Conservation (phyloP, 2,888 invertebrate genomes). For the Eupithecia dodoneata region DNA sequence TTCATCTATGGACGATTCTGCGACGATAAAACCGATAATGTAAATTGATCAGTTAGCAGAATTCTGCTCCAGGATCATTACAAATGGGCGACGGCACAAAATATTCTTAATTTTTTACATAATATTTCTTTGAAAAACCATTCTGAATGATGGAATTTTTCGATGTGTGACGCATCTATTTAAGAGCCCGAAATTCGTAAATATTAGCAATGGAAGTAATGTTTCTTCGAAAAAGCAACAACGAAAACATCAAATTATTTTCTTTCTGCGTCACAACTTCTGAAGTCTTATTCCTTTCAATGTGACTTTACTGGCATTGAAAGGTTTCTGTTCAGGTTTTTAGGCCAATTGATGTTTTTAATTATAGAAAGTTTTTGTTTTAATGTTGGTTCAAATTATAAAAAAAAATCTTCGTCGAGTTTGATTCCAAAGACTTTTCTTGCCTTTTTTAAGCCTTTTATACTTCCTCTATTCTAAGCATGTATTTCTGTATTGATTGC, state of each 20-base stretch:
- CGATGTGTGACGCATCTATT: neutral
- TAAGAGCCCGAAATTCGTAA: neutral
- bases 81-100: neutral
- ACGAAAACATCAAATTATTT: conserved; percentile 24
- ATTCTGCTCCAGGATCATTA: neutral
- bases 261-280: conserved; percentile 21
- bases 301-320: conserved; percentile 22
- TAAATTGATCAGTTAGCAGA: no score
- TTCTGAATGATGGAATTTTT: neutral
- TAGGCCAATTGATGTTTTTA: conserved; percentile 19
- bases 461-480: no score
- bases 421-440: neutral
- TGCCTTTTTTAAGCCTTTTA: neutral
- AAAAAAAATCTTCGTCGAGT: neutral
- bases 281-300: conserved; percentile 19
- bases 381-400: neutral
- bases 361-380: conserved; percentile 5
- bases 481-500: no score
- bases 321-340: conserved; percentile 20
- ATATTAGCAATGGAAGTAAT: conserved; percentile 6
- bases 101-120: no score
- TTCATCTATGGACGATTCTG: no score
- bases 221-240: conserved; percentile 13
- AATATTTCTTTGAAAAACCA: neutral
- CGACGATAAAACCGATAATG: no score